phyloP scores from a whole-genome alignment of 2,888 invertebrate species.

The Dynastes maya region DNA sequence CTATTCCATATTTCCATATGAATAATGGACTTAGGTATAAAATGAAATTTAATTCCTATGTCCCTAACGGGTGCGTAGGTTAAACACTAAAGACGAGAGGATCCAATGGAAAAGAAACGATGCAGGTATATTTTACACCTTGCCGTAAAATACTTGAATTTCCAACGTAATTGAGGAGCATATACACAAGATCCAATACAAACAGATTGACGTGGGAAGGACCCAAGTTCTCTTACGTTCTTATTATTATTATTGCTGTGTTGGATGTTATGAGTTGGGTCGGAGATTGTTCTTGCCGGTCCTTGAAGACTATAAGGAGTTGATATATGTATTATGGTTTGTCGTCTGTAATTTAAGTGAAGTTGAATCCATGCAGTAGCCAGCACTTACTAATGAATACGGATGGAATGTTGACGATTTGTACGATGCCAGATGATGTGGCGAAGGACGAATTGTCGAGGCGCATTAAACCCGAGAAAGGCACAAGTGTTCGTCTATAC shows the following conservation, averaged over 20 bases:
- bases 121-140: constrained; percentile 46
- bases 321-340: constrained; percentile 11
- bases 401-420: constrained; percentile 47
- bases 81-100: constrained; percentile 7
- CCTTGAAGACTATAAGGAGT: constrained; percentile 7
- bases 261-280: constrained; percentile 6
- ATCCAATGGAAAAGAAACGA: constrained; percentile 7
- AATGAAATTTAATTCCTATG: constrained; percentile 41
- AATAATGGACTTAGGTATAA: constrained; percentile 35
- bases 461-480: constrained; percentile 36
- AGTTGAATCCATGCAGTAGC: constrained; percentile 30
- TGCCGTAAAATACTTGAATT: constrained; percentile 36
- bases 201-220: constrained; percentile 40
- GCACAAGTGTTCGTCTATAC: constrained; percentile 27
- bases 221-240: not conserved
- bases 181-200: not conserved
- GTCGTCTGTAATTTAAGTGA: constrained; percentile 27
- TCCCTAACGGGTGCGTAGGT: not conserved
- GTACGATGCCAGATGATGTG: constrained; percentile 44
- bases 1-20: constrained; percentile 35
- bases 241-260: not conserved
- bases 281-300: constrained; percentile 23
- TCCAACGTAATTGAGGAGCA: constrained; percentile 25
- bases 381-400: constrained; percentile 38
- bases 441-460: constrained; percentile 32